These are phyloP conservation scores for Megastigmus dorsalis DNA, from an alignment of 2,888 invertebrate species.

Conservation along the genomic window DNA sequence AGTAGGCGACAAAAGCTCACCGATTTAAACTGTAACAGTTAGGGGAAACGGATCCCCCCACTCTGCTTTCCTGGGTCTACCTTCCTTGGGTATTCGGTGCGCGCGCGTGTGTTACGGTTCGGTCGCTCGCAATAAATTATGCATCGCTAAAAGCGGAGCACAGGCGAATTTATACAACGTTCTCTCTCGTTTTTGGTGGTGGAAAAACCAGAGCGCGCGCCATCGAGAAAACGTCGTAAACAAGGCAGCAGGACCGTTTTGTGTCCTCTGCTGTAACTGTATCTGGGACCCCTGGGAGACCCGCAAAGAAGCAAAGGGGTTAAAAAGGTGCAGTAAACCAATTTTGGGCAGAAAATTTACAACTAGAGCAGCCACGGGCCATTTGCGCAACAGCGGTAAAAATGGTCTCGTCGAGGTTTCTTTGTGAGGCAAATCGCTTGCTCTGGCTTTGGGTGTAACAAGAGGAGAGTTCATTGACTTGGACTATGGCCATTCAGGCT, in stretches of 20 bases:
- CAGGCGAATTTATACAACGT: too few species aligned
- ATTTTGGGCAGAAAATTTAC: conserved; percentile 65
- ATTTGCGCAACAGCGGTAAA: conserved; percentile 62
- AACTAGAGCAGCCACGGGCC: conserved; percentile 60
- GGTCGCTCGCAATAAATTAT: conserved; percentile 66
- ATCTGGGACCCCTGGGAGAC: conserved; percentile 55
- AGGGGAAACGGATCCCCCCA: conserved; percentile 61
- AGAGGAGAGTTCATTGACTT: conserved; percentile 36
- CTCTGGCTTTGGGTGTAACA: conserved; percentile 11
- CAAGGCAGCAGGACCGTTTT: conserved; percentile 60
- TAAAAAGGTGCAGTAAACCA: conserved; percentile 63
- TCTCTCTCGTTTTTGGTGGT: not conserved
- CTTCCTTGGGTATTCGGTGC: too few species aligned
- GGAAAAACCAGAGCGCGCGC: conserved; percentile 40
- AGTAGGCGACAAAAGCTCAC: conserved; percentile 56
- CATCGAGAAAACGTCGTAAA: conserved; percentile 54
- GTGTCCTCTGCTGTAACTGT: too few species aligned
- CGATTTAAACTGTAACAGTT: conserved; percentile 71
- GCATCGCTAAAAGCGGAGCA: conserved; percentile 55
- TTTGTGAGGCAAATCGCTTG: conserved; percentile 36
- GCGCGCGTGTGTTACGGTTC: conserved; percentile 64
- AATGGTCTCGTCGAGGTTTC: conserved; percentile 51
- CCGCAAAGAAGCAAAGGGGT: conserved; percentile 58
- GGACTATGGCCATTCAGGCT: too few species aligned
- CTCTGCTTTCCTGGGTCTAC: conserved; percentile 44